Evolutionary conservation across 2,113 vertebrate species (phyloP).

Genomic region (Sturnus vulgaris): DNA sequence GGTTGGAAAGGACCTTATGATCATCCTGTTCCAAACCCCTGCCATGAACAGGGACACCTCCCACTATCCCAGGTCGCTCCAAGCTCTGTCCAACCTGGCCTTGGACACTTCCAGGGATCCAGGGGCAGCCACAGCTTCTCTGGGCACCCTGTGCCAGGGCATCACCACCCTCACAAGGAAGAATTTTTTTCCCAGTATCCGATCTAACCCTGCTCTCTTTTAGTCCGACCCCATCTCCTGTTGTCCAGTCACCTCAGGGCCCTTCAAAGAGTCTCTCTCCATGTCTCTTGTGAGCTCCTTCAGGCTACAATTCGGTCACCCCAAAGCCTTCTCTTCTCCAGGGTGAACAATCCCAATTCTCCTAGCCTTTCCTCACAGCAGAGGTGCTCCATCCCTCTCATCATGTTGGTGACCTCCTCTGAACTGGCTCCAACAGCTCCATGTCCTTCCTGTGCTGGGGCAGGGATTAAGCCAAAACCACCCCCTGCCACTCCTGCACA

Average conservation of each 20-base stretch:
- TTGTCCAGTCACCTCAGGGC: not conserved
- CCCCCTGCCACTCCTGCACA: not conserved
- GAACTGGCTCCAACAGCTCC: not conserved
- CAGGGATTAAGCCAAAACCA: not conserved
- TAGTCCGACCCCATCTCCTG: not conserved
- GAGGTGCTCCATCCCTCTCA: not conserved
- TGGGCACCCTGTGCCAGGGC: not conserved
- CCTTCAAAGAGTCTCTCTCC: not conserved
- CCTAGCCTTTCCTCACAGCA: not conserved
- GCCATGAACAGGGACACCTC: not conserved
- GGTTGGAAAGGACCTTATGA: not conserved
- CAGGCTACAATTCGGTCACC: not conserved
- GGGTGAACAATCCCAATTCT: not conserved
- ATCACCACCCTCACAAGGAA: fast-evolving
- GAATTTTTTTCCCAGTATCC: not conserved
- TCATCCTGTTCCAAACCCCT: not conserved
- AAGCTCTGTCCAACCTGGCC: fast-evolving
- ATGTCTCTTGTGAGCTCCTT: not conserved
- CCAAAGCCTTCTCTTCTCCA: not conserved
- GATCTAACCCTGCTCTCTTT: not conserved
- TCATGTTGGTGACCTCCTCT: not conserved
- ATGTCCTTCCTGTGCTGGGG: not conserved
- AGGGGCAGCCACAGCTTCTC: not conserved
- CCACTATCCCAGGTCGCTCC: not conserved
- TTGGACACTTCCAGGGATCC: not conserved